Evolutionary conservation across 2,797 vertebrate species (phyloP), one percentile per base, ranked within the genome.

Genomic region (Arctocebus calabarensis): DNA sequence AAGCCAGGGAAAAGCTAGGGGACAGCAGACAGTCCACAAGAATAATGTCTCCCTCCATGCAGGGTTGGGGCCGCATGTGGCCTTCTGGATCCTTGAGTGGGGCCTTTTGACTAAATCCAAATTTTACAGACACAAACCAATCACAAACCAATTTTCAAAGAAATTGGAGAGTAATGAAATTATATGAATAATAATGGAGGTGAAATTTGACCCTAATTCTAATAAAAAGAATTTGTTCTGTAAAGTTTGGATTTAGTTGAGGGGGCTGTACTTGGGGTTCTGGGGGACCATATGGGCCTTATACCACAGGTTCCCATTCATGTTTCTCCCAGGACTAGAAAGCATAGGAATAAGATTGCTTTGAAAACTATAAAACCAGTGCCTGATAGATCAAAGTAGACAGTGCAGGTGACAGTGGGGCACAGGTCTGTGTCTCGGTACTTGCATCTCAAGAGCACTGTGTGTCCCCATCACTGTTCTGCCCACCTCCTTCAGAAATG

Each of bases 131-230:
- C 40, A 66, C 17, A 66, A 66, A 66, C n/a, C 32, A 91, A 68
- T 57, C 82, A 93, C 37, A 94, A 45, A 61, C 40, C 34, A 74
- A 79, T 73, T 93, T 71, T 85, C 77, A 94, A 77, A 84, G 84
- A 91, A 95, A 88, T 77, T 17, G 23, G 55, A 82, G 25, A 87
- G 74, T 64, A 86, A 88, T 52, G 29, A 71, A 84, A 78, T 79
- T 34, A 91, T 1, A 89, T 22, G 14, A 75, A 70, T 68, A 92
- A 85, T 40, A 95, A 82, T 9, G 17, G 92, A 88, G 55, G 68
- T 86, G 64, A 95, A 84, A 87, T 95, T 32, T 22, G 4, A 91
- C 20, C 23, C 83, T 61, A 75, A 77, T 29, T 86, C 59, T n/a
- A 75, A 40, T 19, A 20, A n/a, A 64, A 64, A 7, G 29, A 14